These are phyloP conservation scores for Nomada hirtipes DNA, from an alignment of 2,888 invertebrate genomes.

Conservation along the genomic window DNA sequence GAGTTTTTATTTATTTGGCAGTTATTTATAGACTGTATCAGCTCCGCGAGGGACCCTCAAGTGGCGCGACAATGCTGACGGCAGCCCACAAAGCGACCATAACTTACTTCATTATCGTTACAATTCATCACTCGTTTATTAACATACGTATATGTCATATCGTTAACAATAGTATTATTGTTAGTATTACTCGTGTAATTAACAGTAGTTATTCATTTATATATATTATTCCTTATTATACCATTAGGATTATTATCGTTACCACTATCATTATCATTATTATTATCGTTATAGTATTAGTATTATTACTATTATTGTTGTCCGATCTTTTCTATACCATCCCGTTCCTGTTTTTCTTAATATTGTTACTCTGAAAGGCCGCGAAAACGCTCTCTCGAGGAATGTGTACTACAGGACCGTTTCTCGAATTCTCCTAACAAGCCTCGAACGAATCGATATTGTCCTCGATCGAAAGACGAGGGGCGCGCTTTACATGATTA, in stretches of 20 bases:
- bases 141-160: slow-evolving; percentile 34
- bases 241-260: slow-evolving; percentile 53
- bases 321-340: neutral
- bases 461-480: neutral
- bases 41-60: slow-evolving; percentile 59
- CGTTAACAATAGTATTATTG: slow-evolving; percentile 42
- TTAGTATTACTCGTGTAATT: slow-evolving; percentile 16
- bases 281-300: slow-evolving; percentile 52
- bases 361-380: slow-evolving; percentile 69
- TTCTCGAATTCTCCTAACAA: neutral
- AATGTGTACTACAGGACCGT: slow-evolving; percentile 34
- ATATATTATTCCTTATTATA: slow-evolving; percentile 44
- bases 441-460: neutral
- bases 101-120: slow-evolving; percentile 45
- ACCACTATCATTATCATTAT: slow-evolving; percentile 54
- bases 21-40: slow-evolving; percentile 77
- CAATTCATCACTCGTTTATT: slow-evolving; percentile 38
- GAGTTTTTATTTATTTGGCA: slow-evolving; percentile 72
- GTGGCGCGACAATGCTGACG: slow-evolving; percentile 48
- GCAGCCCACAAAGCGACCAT: slow-evolving; percentile 55
- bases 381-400: slow-evolving; percentile 68
- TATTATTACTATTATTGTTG: slow-evolving; percentile 50
- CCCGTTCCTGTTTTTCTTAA: slow-evolving; percentile 55
- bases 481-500: slow-evolving; percentile 20
- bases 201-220: slow-evolving; percentile 32